A percentile compares a stretch with the other conserved stretches of the same genome.
Evolutionary conservation across 2,113 vertebrate genomes (phyloP).

Genomic region (Brachionichthys hirsutus): DNA sequence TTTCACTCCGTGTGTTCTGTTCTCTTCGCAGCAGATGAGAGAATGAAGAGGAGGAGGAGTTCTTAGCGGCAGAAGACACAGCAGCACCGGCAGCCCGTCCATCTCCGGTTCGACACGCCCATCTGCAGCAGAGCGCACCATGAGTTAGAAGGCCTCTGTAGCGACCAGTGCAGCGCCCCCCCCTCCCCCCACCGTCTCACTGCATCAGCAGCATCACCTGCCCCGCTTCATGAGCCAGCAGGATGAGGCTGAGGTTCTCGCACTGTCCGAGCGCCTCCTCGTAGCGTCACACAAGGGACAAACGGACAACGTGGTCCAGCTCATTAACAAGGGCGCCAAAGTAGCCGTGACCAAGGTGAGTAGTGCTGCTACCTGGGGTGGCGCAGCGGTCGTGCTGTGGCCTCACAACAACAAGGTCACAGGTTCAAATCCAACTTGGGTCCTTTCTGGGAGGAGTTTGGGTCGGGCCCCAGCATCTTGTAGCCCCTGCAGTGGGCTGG

Average conservation of each 20-base stretch:
- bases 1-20: conserved; percentile 61
- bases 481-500: too few relatives aligned
- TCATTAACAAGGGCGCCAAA: conserved; percentile 98
- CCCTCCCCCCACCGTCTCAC: conserved; percentile 40
- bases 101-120: conserved; percentile 26
- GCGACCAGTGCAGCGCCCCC: neutral
- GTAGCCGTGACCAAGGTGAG: conserved; percentile 98
- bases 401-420: too few relatives aligned
- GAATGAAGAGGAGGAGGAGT: conserved; percentile 75
- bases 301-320: conserved; percentile 96
- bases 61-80: conserved; percentile 20
- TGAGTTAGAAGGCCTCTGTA: conserved; percentile 48
- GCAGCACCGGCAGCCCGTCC: neutral
- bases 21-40: conserved; percentile 69
- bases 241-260: conserved; percentile 87
- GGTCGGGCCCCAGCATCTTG: too few relatives aligned
- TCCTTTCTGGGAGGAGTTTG: too few relatives aligned
- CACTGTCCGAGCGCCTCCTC: conserved; percentile 96
- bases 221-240: conserved; percentile 98
- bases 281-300: conserved; percentile 97
- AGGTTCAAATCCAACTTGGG: too few relatives aligned
- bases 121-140: conserved; percentile 15
- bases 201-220: conserved; percentile 67
- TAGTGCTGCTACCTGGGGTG: neutral
- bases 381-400: too few relatives aligned